Evolutionary conservation across 2,888 invertebrate genomes (phyloP), one percentile per base, ranked within the genome.

Genomic region (Pasiphila rectangulata): DNA sequence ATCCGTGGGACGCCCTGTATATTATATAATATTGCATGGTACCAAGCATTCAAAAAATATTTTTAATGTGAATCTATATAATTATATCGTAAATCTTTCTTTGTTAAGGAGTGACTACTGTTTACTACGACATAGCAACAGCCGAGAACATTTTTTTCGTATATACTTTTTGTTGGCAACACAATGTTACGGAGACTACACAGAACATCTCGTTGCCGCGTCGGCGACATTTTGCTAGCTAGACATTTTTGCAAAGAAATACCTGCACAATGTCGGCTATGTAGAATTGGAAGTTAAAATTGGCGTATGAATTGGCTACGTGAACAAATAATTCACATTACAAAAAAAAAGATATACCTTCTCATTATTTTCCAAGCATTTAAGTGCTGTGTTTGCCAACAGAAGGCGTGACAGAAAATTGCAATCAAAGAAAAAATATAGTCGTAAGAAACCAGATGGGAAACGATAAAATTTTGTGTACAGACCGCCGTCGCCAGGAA

Each of bases 391-490:
- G 74, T 80, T 79, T 79, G 74, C 75, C 79, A 67, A 66, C 83
- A 84, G 83, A 84, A 79, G 79, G 74, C 75, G 69, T 83, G 75
- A 82, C 65, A 56, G 64, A 70, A 71, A 65, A 59, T 57, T 64
- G 67, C 64, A 46, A 56, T 66, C 59, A 63, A 65, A 61, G 68
- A 65, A 65, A 60, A 64, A 71, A 77, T n/a, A 72, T 69, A 67
- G 69, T 65, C 69, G 65, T 75, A 75, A 75, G 70, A 69, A 67
- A 69, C 65, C 63, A 75, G 68, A 72, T 68, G 67, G 71, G 67
- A 72, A 51, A 69, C 69, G 66, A 68, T 76, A 57, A 83, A 81
- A 79, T 82, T 82, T 77, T 80, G 70, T 82, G 81, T 81, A 73
- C 80, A 79, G 79, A 74, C 72, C 55, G 69, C 69, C 54, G 66